These are phyloP conservation scores for Ormyrus labotus DNA, from an alignment of 2,888 invertebrate species.

Conservation along the genomic window DNA sequence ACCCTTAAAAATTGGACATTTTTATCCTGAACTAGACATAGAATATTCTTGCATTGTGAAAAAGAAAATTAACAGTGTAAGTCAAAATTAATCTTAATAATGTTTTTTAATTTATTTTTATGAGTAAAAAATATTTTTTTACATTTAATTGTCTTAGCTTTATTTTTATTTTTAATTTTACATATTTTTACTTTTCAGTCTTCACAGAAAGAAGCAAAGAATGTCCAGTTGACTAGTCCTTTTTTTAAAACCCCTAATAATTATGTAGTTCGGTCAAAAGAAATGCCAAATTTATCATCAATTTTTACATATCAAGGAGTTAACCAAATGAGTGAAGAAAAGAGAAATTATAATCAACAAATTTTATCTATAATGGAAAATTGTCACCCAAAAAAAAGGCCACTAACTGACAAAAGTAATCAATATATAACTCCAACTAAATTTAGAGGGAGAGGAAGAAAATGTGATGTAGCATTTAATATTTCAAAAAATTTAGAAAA, in stretches of 20 bases:
- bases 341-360: slow-evolving; percentile 30
- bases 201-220: slow-evolving; percentile 26
- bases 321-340: slow-evolving; percentile 23
- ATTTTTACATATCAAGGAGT: slow-evolving; percentile 18
- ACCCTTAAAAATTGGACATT: slow-evolving; percentile 52
- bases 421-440: not conserved
- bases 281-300: slow-evolving; percentile 29
- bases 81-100: not conserved
- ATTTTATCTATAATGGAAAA: slow-evolving; percentile 35
- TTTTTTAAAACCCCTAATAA: slow-evolving; percentile 28
- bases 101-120: too few relatives aligned
- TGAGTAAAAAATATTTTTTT: too few relatives aligned
- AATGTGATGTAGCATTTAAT: not conserved
- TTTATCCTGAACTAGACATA: slow-evolving; percentile 31
- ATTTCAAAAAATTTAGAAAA: not conserved
- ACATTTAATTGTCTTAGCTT: not conserved
- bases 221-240: slow-evolving; percentile 11
- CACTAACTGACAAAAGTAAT: not conserved
- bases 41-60: slow-evolving; percentile 33
- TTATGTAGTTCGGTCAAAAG: not conserved
- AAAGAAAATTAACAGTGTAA: slow-evolving; percentile 32
- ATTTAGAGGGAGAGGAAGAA: not conserved
- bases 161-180: not conserved
- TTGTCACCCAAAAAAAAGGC: not conserved
- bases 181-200: slow-evolving; percentile 4